Percentiles rank a stretch among this genome's conserved stretches.
Conservation (phyloP, 2,797 vertebrate species). For the Ctenochaetus hawaiiensis region DNA sequence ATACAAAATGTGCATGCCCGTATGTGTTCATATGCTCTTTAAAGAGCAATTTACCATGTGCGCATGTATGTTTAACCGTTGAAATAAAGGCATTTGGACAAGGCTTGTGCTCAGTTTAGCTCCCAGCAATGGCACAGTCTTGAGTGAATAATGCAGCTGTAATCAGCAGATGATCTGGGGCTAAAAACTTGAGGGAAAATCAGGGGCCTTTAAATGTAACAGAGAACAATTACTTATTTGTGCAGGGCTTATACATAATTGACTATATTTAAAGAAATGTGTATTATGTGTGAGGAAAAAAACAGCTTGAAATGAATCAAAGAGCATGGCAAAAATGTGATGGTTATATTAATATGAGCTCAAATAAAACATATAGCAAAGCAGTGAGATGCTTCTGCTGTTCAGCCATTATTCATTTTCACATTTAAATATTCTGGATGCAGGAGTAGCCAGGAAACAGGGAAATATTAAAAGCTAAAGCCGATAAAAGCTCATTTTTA, state of each 20-base stretch:
- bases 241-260: constrained; percentile 52
- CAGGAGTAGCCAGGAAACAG: constrained; percentile 22
- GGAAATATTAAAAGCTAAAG: constrained; percentile 42
- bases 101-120: constrained; percentile 68
- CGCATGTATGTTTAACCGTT: constrained; percentile 63
- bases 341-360: constrained; percentile 31
- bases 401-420: constrained; percentile 22
- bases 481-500: constrained; percentile 26
- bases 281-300: constrained; percentile 24
- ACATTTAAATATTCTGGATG: constrained; percentile 45
- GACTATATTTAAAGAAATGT: constrained; percentile 48
- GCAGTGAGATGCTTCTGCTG: constrained; percentile 26
- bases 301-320: constrained; percentile 22
- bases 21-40: constrained; percentile 53
- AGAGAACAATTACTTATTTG: constrained; percentile 76
- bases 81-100: constrained; percentile 82
- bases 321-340: constrained; percentile 14
- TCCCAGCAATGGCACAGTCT: constrained; percentile 83
- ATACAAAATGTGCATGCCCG: constrained; percentile 16
- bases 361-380: constrained; percentile 30
- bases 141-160: constrained; percentile 81
- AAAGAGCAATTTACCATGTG: constrained; percentile 58
- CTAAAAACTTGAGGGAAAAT: constrained; percentile 69
- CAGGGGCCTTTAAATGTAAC: constrained; percentile 71
- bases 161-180: constrained; percentile 73